Conservation (phyloP, 2,797 vertebrate species). For the Aphelocoma californica region DNA sequence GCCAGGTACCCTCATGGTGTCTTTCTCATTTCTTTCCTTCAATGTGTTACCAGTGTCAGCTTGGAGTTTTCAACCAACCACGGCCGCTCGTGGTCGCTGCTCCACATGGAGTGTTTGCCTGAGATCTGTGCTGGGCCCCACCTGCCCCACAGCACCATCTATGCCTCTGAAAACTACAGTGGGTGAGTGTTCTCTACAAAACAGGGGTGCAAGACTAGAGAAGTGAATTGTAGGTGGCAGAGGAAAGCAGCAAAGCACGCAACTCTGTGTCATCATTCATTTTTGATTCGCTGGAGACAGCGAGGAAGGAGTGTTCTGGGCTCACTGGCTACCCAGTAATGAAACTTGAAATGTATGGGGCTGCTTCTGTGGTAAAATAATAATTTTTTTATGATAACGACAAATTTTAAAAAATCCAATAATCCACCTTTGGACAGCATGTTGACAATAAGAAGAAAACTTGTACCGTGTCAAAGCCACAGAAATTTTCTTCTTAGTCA, state of each 20-base stretch:
- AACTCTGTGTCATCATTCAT: neutral
- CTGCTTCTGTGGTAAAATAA: neutral
- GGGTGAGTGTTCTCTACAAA: constrained; percentile 76
- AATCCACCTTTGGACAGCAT: neutral
- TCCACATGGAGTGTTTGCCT: constrained; percentile 93
- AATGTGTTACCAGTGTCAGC: constrained; percentile 78
- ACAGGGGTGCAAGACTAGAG: neutral
- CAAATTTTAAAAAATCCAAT: neutral
- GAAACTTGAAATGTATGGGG: neutral
- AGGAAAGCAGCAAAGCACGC: neutral
- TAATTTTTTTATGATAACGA: neutral
- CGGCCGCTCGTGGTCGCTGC: constrained; percentile 92
- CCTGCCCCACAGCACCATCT: constrained; percentile 94
- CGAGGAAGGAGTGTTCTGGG: neutral
- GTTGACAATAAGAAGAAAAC: neutral
- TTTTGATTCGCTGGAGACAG: neutral
- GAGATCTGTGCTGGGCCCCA: constrained; percentile 92
- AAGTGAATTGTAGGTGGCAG: neutral
- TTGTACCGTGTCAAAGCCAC: neutral
- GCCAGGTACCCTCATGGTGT: neutral
- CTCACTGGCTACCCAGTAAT: neutral
- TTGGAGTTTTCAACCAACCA: constrained; percentile 96
- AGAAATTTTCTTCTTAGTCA: neutral
- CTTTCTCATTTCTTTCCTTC: neutral
- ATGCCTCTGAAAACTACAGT: constrained; percentile 97